Conservation (phyloP, 2,888 invertebrate species). For the Pantelozetes paolii region DNA sequence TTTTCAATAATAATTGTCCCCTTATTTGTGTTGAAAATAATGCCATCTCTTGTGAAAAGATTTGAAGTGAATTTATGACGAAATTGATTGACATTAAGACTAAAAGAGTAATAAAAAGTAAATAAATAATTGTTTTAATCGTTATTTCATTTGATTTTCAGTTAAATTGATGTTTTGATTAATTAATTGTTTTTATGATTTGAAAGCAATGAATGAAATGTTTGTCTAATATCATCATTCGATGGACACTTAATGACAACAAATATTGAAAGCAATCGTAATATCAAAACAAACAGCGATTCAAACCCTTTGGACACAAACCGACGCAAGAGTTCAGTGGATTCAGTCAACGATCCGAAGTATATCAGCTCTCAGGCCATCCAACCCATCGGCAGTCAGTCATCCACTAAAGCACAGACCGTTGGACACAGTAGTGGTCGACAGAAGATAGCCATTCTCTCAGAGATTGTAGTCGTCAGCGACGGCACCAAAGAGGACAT, state of each 20-base stretch:
- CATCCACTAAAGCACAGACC: background rate
- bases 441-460: background rate
- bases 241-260: conserved; percentile 23
- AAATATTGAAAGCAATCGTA: background rate
- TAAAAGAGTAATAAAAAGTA: no score
- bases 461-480: conserved; percentile 16
- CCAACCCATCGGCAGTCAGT: background rate
- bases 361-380: background rate
- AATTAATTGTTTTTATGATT: background rate
- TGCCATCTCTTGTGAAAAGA: no score
- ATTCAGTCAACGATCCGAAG: background rate
- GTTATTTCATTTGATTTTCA: no score
- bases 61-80: no score
- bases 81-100: no score
- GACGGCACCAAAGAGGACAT: background rate
- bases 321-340: conserved; percentile 10
- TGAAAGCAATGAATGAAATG: background rate
- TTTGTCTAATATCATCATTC: background rate
- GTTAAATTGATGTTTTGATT: no score
- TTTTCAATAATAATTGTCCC: no score
- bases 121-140: no score
- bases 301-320: background rate
- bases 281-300: conserved; percentile 12
- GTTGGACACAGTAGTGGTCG: background rate
- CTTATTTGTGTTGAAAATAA: no score